Evolutionary conservation across 2,113 vertebrate species (phyloP).

Genomic region (Petroica traversi): DNA sequence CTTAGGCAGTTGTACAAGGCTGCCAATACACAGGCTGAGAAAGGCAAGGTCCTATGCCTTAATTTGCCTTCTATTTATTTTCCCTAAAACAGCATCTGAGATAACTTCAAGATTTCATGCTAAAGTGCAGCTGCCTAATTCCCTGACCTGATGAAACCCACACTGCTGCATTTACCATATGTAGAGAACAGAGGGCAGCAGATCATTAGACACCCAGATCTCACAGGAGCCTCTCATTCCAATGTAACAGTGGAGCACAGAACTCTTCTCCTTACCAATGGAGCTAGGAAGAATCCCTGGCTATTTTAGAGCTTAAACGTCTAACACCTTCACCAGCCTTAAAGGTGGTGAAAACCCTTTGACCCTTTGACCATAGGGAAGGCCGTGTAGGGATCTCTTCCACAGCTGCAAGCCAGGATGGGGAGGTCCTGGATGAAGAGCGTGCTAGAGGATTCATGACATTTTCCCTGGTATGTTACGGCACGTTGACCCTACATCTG

Average conservation of each 20-base stretch:
- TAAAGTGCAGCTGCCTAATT: not conserved
- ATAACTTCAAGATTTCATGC: not conserved
- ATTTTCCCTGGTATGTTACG: not conserved
- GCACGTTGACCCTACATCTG: not conserved
- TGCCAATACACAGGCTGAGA: not conserved
- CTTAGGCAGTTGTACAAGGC: not conserved
- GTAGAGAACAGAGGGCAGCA: not conserved
- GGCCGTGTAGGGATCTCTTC: not conserved
- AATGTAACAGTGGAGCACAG: fast-evolving
- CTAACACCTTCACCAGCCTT: not conserved
- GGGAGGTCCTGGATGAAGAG: not conserved
- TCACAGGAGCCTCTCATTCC: not conserved
- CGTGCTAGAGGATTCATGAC: not conserved
- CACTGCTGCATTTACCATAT: not conserved
- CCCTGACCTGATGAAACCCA: not conserved
- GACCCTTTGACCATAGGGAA: not conserved
- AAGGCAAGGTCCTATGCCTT: not conserved
- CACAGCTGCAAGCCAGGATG: not conserved
- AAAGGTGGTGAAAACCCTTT: too few species aligned
- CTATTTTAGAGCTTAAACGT: not conserved
- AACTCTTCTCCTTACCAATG: not conserved
- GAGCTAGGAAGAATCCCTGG: not conserved
- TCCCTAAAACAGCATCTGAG: not conserved
- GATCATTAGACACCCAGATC: not conserved
- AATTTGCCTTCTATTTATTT: not conserved